Evolutionary conservation across 2,888 invertebrate species (phyloP).

Genomic region (Dryomyza anilis): DNA sequence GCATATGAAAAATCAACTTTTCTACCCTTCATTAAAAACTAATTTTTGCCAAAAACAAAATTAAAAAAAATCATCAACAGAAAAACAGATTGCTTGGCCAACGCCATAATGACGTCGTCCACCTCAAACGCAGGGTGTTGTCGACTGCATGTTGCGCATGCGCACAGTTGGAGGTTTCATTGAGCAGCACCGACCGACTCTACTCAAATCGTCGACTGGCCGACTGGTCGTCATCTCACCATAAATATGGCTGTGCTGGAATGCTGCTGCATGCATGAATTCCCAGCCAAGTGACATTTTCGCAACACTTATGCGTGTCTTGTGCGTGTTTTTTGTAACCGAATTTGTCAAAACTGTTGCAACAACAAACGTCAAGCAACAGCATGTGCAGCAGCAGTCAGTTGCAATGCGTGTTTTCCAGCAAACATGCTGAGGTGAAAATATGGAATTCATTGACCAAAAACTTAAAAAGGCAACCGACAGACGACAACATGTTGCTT

Average conservation of each 20-base stretch:
- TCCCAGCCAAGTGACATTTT: no score
- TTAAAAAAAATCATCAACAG: no score
- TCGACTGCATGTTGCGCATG: neutral
- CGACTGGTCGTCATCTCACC: no score
- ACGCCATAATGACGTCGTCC: neutral
- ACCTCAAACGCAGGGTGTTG: neutral
- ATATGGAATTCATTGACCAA: neutral
- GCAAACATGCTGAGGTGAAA: neutral
- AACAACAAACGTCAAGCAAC: neutral
- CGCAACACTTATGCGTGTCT: neutral
- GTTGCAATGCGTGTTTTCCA: neutral
- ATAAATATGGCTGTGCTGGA: no score
- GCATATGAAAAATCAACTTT: no score
- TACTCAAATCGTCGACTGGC: no score
- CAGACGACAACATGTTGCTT: neutral
- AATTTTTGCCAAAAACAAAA: no score
- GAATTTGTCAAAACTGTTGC: neutral
- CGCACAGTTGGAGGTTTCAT: neutral
- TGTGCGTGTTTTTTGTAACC: neutral
- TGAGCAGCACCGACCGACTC: neutral
- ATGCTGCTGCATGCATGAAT: constrained; percentile 1
- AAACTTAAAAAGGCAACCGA: neutral
- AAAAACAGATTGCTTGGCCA: neutral
- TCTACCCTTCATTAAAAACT: no score
- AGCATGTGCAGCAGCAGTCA: neutral